A percentile compares a stretch with the other conserved stretches of the same genome.
Evolutionary conservation across 1,140 invertebrate species (phyloP).

Genomic region (Pseudachorutes palmiensis): DNA sequence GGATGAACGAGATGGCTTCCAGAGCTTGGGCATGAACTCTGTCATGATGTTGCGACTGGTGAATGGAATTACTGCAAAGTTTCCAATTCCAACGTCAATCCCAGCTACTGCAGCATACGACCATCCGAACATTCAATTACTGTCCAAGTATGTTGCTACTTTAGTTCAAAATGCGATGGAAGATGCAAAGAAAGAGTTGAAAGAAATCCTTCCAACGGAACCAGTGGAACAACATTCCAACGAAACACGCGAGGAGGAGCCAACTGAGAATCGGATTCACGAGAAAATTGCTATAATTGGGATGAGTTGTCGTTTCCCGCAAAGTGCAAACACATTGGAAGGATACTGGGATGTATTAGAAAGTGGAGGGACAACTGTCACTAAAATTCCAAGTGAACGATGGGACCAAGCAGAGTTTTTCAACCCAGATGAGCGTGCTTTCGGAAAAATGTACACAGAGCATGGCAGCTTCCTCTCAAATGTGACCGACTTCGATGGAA

Average conservation of each 20-base stretch:
- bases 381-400: not conserved
- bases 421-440: not conserved
- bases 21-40: not conserved
- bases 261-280: not conserved
- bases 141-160: not conserved
- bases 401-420: not conserved
- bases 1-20: not conserved
- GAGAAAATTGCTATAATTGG: slow-evolving; percentile 6
- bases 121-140: not conserved
- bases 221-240: not conserved
- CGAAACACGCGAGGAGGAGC: not conserved
- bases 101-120: not conserved
- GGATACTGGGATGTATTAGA: not conserved
- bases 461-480: not conserved
- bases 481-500: slow-evolving; percentile 44
- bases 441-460: not conserved
- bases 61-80: not conserved
- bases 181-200: not conserved
- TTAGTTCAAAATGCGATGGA: not conserved
- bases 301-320: not conserved
- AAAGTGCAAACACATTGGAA: not conserved
- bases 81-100: not conserved
- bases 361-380: not conserved
- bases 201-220: not conserved
- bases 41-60: not conserved